These are phyloP conservation scores for Hylia prasina DNA, from an alignment of 2,113 vertebrate species.

Conservation along the genomic window DNA sequence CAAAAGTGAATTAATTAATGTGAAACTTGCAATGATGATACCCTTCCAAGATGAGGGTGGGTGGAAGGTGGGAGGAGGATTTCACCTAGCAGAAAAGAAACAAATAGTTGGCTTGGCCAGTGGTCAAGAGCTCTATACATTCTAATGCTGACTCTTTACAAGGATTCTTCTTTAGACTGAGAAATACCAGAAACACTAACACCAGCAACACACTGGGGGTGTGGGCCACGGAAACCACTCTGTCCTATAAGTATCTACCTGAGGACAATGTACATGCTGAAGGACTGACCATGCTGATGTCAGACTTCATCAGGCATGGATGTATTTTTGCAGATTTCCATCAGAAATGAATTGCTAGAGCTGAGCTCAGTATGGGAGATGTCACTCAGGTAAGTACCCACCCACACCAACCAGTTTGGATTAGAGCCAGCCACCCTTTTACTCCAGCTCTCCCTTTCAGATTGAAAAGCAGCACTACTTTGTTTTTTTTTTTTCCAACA, in stretches of 20 bases:
- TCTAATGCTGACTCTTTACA: not conserved
- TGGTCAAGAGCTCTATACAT: not conserved
- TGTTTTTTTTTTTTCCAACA: not conserved
- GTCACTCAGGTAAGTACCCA: not conserved
- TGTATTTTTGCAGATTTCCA: not conserved
- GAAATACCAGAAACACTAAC: not conserved
- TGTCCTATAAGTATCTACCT: fast-evolving
- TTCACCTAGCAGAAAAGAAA: not conserved
- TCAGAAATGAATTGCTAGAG: not conserved
- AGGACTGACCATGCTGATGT: not conserved
- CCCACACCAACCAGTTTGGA: not conserved
- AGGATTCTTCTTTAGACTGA: not conserved
- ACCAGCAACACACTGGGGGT: fast-evolving
- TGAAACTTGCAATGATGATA: not conserved
- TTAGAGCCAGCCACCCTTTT: not conserved
- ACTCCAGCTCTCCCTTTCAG: not conserved
- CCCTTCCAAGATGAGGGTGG: not conserved
- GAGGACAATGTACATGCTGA: fast-evolving
- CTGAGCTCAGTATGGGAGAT: not conserved
- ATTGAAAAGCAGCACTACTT: fast-evolving
- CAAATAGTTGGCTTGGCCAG: not conserved
- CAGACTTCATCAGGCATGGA: not conserved
- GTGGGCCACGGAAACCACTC: fast-evolving
- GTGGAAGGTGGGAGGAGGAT: not conserved
- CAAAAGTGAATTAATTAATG: not conserved